These are phyloP conservation scores for Platerodrilus igneus DNA, from an alignment of 2,888 invertebrate species.

Conservation along the genomic window DNA sequence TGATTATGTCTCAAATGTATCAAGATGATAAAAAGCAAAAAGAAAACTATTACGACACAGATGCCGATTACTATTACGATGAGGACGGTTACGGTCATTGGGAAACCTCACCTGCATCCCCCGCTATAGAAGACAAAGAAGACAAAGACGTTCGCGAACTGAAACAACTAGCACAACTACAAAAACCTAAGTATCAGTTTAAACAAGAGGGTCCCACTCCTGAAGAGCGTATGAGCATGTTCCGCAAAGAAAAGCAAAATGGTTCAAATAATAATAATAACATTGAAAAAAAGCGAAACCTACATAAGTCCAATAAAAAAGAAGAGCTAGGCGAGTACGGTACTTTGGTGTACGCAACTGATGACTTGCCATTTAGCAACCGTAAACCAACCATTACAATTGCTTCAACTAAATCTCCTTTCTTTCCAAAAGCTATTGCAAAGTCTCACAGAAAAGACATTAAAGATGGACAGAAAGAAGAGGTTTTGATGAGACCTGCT, in stretches of 20 bases:
- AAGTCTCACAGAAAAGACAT: conserved; percentile 31
- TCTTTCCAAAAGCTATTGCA: conserved; percentile 24
- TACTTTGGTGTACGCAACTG: conserved; percentile 17
- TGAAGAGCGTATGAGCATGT: conserved; percentile 31
- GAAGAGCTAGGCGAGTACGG: conserved; percentile 27
- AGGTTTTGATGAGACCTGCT: conserved; percentile 58
- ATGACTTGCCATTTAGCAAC: conserved; percentile 30
- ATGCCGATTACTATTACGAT: conserved; percentile 31
- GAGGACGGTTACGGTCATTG: conserved; percentile 38
- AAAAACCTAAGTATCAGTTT: conserved; percentile 16
- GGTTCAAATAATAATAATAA: conserved; percentile 34
- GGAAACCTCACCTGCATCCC: conserved; percentile 26
- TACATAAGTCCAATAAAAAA: conserved; percentile 12
- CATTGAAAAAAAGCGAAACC: conserved; percentile 49
- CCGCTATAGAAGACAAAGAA: conserved; percentile 44
- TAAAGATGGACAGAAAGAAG: conserved; percentile 58
- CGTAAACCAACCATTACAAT: conserved; percentile 14
- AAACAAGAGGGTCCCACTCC: conserved; percentile 20
- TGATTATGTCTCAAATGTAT: conserved; percentile 63
- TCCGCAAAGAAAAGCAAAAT: conserved; percentile 34
- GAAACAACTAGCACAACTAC: conserved; percentile 57
- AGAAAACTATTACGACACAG: conserved; percentile 28
- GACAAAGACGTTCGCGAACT: conserved; percentile 64
- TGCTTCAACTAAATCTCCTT: conserved; percentile 19
- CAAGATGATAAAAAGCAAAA: conserved; percentile 50